phyloP scores from a whole-genome alignment of 2,113 vertebrate species.

The Melospiza georgiana region DNA sequence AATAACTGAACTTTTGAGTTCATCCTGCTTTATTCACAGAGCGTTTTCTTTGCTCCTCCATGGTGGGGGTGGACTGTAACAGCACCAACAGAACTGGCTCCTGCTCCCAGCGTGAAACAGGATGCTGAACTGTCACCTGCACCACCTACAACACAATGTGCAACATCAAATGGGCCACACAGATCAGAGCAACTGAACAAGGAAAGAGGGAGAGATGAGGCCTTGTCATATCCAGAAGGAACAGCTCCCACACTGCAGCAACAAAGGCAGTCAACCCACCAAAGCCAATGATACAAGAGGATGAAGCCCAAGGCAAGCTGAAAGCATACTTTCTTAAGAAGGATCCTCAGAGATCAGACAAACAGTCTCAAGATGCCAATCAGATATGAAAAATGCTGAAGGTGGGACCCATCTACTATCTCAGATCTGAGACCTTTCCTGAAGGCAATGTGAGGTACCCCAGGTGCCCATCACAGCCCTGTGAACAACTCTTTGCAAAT shows the following conservation, averaged over 20 bases:
- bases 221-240: not conserved
- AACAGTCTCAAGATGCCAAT: not conserved
- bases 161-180: not conserved
- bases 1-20: not conserved
- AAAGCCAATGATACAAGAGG: not conserved
- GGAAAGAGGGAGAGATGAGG: not conserved
- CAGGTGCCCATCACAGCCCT: not conserved
- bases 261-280: not conserved
- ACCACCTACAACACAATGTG: fast-evolving
- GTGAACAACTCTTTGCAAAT: not conserved
- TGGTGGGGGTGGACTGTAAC: not conserved
- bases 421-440: not conserved
- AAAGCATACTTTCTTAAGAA: not conserved
- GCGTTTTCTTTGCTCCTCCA: not conserved
- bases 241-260: not conserved
- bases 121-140: not conserved
- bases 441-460: not conserved
- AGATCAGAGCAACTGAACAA: not conserved
- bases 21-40: not conserved
- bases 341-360: not conserved
- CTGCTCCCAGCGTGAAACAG: fast-evolving
- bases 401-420: not conserved
- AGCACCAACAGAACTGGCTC: not conserved
- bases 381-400: not conserved
- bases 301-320: not conserved